phyloP scores from a whole-genome alignment of 2,888 invertebrate species.

The Scelioninae gen. 2 region DNA sequence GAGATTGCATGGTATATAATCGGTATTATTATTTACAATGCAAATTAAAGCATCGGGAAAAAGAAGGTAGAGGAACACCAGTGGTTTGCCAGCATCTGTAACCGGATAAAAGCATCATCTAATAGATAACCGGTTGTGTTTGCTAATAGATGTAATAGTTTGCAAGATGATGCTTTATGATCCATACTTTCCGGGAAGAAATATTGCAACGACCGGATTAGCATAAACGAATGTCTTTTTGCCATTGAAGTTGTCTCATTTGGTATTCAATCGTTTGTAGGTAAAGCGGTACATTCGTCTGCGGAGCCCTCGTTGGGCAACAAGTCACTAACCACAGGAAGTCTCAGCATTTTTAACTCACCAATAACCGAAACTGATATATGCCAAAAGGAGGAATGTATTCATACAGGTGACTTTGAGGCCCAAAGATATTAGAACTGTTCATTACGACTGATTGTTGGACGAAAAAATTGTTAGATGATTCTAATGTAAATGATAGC shows the following conservation, averaged over 20 bases:
- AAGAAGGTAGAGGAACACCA: too few species aligned
- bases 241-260: not conserved
- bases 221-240: slow-evolving; percentile 17
- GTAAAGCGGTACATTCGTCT: not conserved
- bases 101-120: not conserved
- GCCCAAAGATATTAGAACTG: not conserved
- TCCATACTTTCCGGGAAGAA: not conserved
- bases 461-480: slow-evolving; percentile 1
- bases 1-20: too few species aligned
- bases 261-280: slow-evolving; percentile 16
- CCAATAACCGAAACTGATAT: slow-evolving; percentile 75
- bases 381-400: slow-evolving; percentile 85
- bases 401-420: slow-evolving; percentile 29
- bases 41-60: too few species aligned
- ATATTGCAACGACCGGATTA: not conserved
- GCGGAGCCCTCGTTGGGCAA: not conserved
- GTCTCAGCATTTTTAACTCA: slow-evolving; percentile 65
- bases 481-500: slow-evolving; percentile 10
- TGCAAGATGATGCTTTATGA: not conserved
- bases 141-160: slow-evolving; percentile 12
- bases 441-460: not conserved
- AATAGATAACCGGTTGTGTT: slow-evolving; percentile 3
- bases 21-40: too few species aligned
- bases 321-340: not conserved
- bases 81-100: too few species aligned